Conservation (phyloP, 2,888 invertebrate species). For the Phlogophora meticulosa region DNA sequence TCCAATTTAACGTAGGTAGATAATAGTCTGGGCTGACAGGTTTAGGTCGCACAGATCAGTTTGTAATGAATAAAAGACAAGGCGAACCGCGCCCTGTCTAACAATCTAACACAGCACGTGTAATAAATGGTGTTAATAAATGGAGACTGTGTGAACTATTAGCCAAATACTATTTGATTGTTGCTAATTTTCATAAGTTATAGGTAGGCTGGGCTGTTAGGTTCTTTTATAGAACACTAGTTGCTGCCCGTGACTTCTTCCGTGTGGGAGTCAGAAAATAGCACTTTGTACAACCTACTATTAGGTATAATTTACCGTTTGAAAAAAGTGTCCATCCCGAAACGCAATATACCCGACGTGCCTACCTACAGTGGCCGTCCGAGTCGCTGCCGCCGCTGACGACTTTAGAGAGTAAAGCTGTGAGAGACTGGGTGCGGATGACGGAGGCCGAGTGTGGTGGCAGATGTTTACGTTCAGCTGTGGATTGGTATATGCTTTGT, state of each 20-base stretch:
- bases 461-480: too few species aligned
- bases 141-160: conserved; percentile 50
- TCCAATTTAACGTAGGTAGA: conserved; percentile 50
- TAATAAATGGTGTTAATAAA: conserved; percentile 62
- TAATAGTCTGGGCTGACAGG: conserved; percentile 71
- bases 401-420: background rate
- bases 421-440: too few species aligned
- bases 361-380: too few species aligned
- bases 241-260: too few species aligned
- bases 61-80: conserved; percentile 67
- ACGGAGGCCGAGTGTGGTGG: background rate
- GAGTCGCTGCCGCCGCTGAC: too few species aligned
- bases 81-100: conserved; percentile 73
- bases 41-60: conserved; percentile 77
- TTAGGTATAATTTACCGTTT: too few species aligned
- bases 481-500: background rate
- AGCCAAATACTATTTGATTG: conserved; percentile 19
- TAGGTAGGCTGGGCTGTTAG: background rate
- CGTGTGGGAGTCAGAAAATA: too few species aligned
- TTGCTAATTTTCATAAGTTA: conserved; percentile 23
- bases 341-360: too few species aligned
- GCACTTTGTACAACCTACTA: too few species aligned
- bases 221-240: too few species aligned
- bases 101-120: conserved; percentile 75
- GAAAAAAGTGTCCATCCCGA: too few species aligned